Percentiles rank a stretch among this genome's conserved stretches.
These are phyloP conservation scores for Dolichoris vasculosae DNA, from an alignment of 1,140 invertebrate species.

Conservation along the genomic window DNA sequence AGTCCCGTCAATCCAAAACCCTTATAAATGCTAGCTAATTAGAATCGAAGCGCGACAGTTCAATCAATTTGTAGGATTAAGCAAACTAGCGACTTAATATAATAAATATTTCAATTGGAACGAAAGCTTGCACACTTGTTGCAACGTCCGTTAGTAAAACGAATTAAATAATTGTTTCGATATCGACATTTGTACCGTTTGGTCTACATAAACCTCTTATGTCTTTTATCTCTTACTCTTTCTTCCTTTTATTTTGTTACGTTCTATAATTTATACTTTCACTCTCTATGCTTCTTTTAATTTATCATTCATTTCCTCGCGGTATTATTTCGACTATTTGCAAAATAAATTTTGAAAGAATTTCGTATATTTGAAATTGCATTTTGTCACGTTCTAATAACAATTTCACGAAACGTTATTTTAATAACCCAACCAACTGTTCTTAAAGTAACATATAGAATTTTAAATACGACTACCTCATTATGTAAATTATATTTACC, in stretches of 20 bases:
- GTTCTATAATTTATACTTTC: constrained; percentile 31
- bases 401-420: no score
- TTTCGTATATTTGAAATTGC: no score
- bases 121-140: constrained; percentile 8
- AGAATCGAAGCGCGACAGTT: constrained; percentile 35
- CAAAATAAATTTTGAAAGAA: no score
- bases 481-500: no score
- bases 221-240: constrained; percentile 22
- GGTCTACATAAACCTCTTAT: constrained; percentile 2
- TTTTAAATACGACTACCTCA: no score
- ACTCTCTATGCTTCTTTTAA: not conserved
- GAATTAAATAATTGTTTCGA: constrained; percentile 37
- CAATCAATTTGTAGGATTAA: constrained; percentile 28
- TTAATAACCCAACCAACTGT: no score
- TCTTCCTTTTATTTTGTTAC: constrained; percentile 9
- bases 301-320: not conserved
- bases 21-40: constrained; percentile 21
- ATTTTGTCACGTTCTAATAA: no score
- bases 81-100: not conserved
- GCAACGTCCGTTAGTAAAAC: constrained; percentile 16
- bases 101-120: constrained; percentile 25
- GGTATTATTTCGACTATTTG: not conserved
- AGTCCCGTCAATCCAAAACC: not conserved
- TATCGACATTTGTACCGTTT: constrained; percentile 21
- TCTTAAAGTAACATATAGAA: no score